These are phyloP conservation scores for Apoderus coryli DNA, from an alignment of 2,888 invertebrate genomes.

Conservation along the genomic window DNA sequence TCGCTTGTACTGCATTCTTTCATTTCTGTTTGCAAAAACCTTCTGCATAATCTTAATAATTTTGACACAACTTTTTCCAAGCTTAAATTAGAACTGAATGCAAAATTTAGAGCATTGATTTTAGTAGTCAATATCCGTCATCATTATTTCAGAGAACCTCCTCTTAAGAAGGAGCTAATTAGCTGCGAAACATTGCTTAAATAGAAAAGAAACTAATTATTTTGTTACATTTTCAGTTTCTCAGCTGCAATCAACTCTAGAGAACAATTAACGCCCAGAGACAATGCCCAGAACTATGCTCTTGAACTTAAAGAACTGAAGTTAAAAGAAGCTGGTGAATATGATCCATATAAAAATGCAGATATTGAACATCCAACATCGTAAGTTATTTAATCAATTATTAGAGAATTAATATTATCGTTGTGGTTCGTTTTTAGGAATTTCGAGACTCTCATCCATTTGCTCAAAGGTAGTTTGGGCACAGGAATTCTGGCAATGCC, in stretches of 20 bases:
- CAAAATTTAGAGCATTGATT: no score
- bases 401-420: constrained; percentile 7
- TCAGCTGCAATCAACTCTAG: constrained; percentile 23
- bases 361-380: constrained; percentile 57
- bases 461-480: constrained; percentile 80
- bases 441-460: constrained; percentile 65
- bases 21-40: no score
- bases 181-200: no score
- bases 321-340: constrained; percentile 35
- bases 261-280: constrained; percentile 20
- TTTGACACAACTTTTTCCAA: no score
- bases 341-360: constrained; percentile 53
- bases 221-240: constrained; percentile 20
- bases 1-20: no score
- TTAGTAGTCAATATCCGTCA: no score
- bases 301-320: constrained; percentile 38
- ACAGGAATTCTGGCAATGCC: constrained; percentile 90
- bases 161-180: no score
- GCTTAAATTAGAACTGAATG: no score
- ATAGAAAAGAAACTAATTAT: no score
- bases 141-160: background rate
- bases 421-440: constrained; percentile 48
- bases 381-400: constrained; percentile 38
- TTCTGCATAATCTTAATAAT: no score
- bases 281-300: constrained; percentile 23